Base-by-base conservation (phyloP, 1,140 invertebrate species). In the Pogonomyrmex barbatus region DNA sequence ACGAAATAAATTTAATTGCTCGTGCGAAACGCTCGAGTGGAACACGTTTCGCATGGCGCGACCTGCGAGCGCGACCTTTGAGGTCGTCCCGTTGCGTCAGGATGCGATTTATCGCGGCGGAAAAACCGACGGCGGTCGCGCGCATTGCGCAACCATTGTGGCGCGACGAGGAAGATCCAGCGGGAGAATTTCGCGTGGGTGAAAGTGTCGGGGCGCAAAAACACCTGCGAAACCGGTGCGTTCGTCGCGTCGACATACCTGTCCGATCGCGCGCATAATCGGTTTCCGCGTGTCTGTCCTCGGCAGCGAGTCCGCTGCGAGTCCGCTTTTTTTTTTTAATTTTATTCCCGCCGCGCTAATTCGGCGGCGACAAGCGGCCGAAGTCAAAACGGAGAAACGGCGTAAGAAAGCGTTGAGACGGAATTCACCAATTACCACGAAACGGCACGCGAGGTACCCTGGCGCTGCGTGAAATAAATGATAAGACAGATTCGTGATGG, bases 341-440 rank as follows among this genome's bases (percentile, higher is more conserved):
- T 52, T 42, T 2, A 24, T 45, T 47, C 0, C 30, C 10, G 14
- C 2, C 2, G 12, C 39, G 10, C 4, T 24, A 33, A 58, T 58
- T 60, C 4, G 58, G 14, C 8, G 62, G 2, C 30, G 45, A 60
- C 10, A 36, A n/a, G 47, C 60, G 56, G 50, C 68, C 56, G 63
- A 47, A 54, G 60, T 52, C 24, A 50, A 8, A 24, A 24, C 2
- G n/a, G 83, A 89, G 76, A 89, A 89, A 86, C 60, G 75, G 58
- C 70, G 56, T 70, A 62, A 88, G 82, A 88, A 89, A 89, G 87
- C 82, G 88, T 85, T 85, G 54, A 88, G 62, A 78, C 52, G 45
- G 54, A 85, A 54, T 62, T 17, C 10, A 17, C 65, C 9, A 71
- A 65, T 65, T 65, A 65, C 4, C n/a, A 63, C 10, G 17, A 17